Conservation (phyloP, 2,888 invertebrate genomes). For the Hedychridium roseum region DNA sequence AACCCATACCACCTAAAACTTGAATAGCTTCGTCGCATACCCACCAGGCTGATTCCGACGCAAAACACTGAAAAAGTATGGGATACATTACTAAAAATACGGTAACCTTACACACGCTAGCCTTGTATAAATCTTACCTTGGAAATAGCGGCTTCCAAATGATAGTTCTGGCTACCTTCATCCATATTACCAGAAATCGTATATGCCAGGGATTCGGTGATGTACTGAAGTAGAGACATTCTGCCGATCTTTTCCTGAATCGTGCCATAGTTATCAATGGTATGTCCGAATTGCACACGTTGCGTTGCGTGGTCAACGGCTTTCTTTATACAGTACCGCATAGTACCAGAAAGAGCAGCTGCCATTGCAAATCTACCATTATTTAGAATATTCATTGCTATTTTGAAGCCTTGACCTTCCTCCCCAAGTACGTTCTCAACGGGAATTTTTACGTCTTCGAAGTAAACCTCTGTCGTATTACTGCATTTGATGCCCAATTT, state of each 20-base stretch:
- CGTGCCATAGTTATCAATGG: conserved; percentile 80
- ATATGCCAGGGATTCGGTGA: conserved; percentile 92
- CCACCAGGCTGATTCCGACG: conserved; percentile 95
- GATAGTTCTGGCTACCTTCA: conserved; percentile 88
- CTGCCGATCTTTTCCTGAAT: conserved; percentile 94
- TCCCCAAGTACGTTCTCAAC: conserved; percentile 88
- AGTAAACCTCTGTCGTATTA: conserved; percentile 92
- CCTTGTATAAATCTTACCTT: conserved; percentile 71
- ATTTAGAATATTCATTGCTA: conserved; percentile 97
- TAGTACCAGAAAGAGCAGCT: conserved; percentile 91
- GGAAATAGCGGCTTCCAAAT: conserved; percentile 96
- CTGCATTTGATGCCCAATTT: conserved; percentile 99
- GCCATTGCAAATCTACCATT: conserved; percentile 99
- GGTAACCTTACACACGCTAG: conserved; percentile 9
- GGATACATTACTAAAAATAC: conserved; percentile 9
- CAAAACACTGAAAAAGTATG: conserved; percentile 70
- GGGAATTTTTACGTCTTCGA: conserved; percentile 92
- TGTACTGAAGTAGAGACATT: conserved; percentile 92
- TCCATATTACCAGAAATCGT: conserved; percentile 98
- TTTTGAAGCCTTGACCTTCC: conserved; percentile 90
- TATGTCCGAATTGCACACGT: conserved; percentile 89
- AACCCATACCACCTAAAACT: conserved; percentile 96
- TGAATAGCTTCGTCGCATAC: conserved; percentile 98
- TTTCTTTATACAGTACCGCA: conserved; percentile 85
- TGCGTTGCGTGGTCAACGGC: conserved; percentile 91